phyloP scores from a whole-genome alignment of 2,113 vertebrate species.

The Chelonoidis abingdonii region DNA sequence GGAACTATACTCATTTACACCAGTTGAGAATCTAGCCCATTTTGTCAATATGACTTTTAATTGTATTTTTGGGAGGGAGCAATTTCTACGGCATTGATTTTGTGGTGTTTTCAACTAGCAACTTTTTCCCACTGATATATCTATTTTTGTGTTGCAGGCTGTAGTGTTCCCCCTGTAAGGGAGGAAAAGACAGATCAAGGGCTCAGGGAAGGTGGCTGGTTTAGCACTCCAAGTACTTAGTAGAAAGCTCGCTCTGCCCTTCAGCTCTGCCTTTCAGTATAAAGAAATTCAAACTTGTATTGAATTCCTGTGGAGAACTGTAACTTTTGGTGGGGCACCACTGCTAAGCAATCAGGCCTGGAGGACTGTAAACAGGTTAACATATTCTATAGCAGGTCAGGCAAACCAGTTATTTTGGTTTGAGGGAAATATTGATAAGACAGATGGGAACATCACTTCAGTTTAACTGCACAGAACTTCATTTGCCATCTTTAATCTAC shows the following conservation, averaged over 20 bases:
- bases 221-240: constrained; percentile 62
- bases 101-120: constrained; percentile 53
- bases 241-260: constrained; percentile 43
- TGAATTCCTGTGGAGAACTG: constrained; percentile 22
- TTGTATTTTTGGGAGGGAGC: constrained; percentile 67
- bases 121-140: constrained; percentile 48
- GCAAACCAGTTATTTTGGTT: constrained; percentile 48
- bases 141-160: constrained; percentile 60
- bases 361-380: constrained; percentile 53
- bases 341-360: constrained; percentile 39
- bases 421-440: constrained; percentile 58
- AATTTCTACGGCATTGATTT: constrained; percentile 68
- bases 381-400: constrained; percentile 53
- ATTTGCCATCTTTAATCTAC: constrained; percentile 56
- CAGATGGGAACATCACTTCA: constrained; percentile 58
- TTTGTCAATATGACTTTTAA: constrained; percentile 75
- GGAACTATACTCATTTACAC: constrained; percentile 59
- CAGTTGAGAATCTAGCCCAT: constrained; percentile 74
- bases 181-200: constrained; percentile 52
- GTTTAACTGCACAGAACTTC: constrained; percentile 46
- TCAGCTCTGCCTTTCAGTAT: constrained; percentile 54
- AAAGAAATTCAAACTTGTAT: constrained; percentile 44
- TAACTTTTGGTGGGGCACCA: constrained; percentile 29
- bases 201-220: constrained; percentile 62
- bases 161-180: neutral